phyloP scores from a whole-genome alignment of 2,888 invertebrate genomes.

The Nebria brevicollis region DNA sequence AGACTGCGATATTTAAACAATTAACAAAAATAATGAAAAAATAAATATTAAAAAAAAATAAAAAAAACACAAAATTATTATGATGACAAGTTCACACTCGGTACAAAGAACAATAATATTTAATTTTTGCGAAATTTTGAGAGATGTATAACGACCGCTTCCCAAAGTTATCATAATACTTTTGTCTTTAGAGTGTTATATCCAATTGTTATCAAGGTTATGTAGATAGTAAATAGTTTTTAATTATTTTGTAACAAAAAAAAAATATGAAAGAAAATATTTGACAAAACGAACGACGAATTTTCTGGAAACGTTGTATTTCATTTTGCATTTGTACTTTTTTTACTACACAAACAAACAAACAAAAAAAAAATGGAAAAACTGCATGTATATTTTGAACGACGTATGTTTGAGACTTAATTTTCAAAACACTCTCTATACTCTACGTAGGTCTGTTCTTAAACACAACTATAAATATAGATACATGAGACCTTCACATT shows the following conservation, averaged over 20 bases:
- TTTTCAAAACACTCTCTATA: conserved; percentile 46
- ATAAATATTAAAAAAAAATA: conserved; percentile 51
- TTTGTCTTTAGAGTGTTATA: conserved; percentile 59
- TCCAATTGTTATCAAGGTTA: conserved; percentile 60
- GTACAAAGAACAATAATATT: conserved; percentile 37
- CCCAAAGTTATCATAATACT: conserved; percentile 60
- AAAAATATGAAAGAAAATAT: neutral
- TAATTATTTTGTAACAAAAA: conserved; percentile 61
- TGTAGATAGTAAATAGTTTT: conserved; percentile 61
- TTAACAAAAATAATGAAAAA: conserved; percentile 59
- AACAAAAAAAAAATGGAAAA: conserved; percentile 45
- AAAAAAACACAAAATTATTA: conserved; percentile 59
- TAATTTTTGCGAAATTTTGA: conserved; percentile 31
- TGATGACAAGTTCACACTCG: conserved; percentile 55
- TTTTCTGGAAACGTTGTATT: conserved; percentile 44
- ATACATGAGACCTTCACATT: conserved; percentile 49
- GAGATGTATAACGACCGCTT: conserved; percentile 42
- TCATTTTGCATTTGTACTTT: conserved; percentile 34
- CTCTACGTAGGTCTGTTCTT: conserved; percentile 42
- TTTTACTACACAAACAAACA: conserved; percentile 33
- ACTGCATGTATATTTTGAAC: conserved; percentile 56
- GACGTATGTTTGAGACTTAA: conserved; percentile 57
- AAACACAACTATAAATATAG: conserved; percentile 24
- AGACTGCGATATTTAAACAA: conserved; percentile 65
- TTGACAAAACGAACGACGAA: conserved; percentile 46